These are phyloP conservation scores for Drosophila helvetica DNA, from an alignment of 2,888 invertebrate genomes.

Conservation along the genomic window DNA sequence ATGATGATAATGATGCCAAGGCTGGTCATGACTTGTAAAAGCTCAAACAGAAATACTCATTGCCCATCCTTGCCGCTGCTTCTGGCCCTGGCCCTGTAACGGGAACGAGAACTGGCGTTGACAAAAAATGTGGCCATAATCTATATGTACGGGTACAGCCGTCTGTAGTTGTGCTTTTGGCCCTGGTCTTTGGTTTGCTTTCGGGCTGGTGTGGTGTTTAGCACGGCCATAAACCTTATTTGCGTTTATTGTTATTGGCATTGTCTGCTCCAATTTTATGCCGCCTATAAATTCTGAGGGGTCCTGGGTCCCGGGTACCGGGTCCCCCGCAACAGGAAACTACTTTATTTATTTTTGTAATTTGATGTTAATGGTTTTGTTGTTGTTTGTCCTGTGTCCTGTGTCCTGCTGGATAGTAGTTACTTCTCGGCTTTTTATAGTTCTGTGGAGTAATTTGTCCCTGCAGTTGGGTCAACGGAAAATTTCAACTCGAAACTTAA, in stretches of 20 bases:
- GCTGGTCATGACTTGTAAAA: slow-evolving; percentile 19
- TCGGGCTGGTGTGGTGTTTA: slow-evolving; percentile 49
- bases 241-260: slow-evolving; percentile 80
- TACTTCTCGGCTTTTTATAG: slow-evolving; percentile 16
- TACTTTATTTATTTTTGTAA: slow-evolving; percentile 69
- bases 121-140: slow-evolving; percentile 55
- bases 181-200: slow-evolving; percentile 27
- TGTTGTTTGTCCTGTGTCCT: slow-evolving; percentile 22
- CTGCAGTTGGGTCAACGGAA: slow-evolving; percentile 27
- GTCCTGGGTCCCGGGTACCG: slow-evolving; percentile 22
- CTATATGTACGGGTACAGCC: slow-evolving; percentile 41
- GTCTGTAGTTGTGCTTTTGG: slow-evolving; percentile 23
- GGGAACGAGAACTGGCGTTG: no score
- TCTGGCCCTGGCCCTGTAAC: slow-evolving; percentile 16
- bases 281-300: slow-evolving; percentile 76
- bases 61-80: slow-evolving; percentile 52
- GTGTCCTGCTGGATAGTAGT: slow-evolving; percentile 22
- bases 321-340: slow-evolving; percentile 36
- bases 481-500: slow-evolving; percentile 35
- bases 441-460: slow-evolving; percentile 17
- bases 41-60: slow-evolving; percentile 47
- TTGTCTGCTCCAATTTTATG: slow-evolving; percentile 75
- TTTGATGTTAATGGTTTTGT: slow-evolving; percentile 70
- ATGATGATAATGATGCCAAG: slow-evolving; percentile 15
- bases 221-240: slow-evolving; percentile 76